Evolutionary conservation across 2,113 vertebrate species (phyloP), one percentile per base, ranked within the genome.

Genomic region (Protobothrops flavoviridis): DNA sequence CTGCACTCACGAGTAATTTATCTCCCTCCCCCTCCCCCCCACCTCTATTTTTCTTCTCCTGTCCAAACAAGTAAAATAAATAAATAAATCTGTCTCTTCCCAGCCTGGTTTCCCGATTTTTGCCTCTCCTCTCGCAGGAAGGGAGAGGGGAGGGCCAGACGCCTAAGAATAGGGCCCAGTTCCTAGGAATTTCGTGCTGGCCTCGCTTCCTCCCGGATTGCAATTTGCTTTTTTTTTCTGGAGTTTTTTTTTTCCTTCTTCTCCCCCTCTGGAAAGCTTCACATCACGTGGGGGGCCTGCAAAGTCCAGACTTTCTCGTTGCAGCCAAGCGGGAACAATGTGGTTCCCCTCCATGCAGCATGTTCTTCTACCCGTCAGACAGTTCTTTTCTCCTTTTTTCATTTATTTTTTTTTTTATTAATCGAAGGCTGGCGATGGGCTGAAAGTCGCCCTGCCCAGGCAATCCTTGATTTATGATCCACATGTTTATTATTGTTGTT

Each of bases 61-160:
- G 96, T 94, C 96, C 59, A 6, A 2, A 94, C 96, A 97, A 92
- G 96, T 95, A 94, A 93, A 89, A n/a, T 29, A 94, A 11, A 50
- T 50, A 50, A 50, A 50, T 50, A 50, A 10, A 0, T 12, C 9
- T 33, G 89, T 74, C 3, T 91, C 0, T 17, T 89, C 2, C 39
- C 5, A 24, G n/a, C 0, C 45, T 91, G 81, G 81, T 90, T 91
- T 53, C 90, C 91, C 21, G 0, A 43, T 88, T 0, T 33, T 0
- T 5, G 61, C n/a, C 74, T 0, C 10, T 81, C 23, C 39, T 39
- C 39, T 39, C 43, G 11, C 88, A 90, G 87, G 69, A 50, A 64
- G 81, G 12, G 0, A 29, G 0, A 29, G 0, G 61, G 53, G 81
- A 61, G 15, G 50, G 92, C 1, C 45, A 20, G 90, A 23, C 39